These are phyloP conservation scores for Eubasilissa regina DNA, from an alignment of 1,140 invertebrate genomes.

Conservation along the genomic window DNA sequence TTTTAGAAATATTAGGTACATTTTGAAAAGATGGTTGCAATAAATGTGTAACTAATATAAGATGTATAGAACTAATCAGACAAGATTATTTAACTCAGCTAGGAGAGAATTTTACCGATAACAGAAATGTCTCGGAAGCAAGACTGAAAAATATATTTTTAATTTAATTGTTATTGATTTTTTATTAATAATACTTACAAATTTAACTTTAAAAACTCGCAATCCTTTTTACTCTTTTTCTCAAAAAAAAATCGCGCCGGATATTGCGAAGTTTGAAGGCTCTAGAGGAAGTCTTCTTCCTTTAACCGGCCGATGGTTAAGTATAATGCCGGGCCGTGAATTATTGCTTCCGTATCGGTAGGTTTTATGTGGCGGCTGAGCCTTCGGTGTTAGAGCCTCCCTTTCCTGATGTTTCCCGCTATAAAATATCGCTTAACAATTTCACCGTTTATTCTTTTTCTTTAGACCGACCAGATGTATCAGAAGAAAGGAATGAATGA, in stretches of 20 bases:
- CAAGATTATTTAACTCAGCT: too few relatives aligned
- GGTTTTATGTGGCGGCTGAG: constrained; percentile 26
- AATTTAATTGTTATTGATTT: too few relatives aligned
- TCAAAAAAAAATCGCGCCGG: constrained; percentile 7
- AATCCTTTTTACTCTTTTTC: too few relatives aligned
- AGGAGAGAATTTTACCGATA: too few relatives aligned
- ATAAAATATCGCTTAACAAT: constrained; percentile 25
- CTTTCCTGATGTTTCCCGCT: constrained; percentile 10
- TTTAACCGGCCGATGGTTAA: constrained; percentile 40
- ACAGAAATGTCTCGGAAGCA: too few relatives aligned
- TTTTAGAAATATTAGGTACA: too few relatives aligned
- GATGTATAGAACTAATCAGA: too few relatives aligned
- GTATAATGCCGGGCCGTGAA: constrained; percentile 32
- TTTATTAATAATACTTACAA: too few relatives aligned
- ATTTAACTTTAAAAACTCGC: too few relatives aligned
- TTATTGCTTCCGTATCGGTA: constrained; percentile 38
- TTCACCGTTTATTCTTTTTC: neutral
- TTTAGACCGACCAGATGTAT: neutral
- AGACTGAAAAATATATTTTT: too few relatives aligned
- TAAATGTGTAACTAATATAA: too few relatives aligned
- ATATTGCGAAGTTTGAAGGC: constrained; percentile 40
- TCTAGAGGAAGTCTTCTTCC: constrained; percentile 34
- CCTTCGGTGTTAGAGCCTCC: constrained; percentile 14
- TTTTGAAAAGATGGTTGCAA: too few relatives aligned
- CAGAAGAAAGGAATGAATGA: neutral